Evolutionary conservation across 2,888 invertebrate genomes (phyloP), one percentile per base, ranked within the genome.

Genomic region (Melieria omissa): DNA sequence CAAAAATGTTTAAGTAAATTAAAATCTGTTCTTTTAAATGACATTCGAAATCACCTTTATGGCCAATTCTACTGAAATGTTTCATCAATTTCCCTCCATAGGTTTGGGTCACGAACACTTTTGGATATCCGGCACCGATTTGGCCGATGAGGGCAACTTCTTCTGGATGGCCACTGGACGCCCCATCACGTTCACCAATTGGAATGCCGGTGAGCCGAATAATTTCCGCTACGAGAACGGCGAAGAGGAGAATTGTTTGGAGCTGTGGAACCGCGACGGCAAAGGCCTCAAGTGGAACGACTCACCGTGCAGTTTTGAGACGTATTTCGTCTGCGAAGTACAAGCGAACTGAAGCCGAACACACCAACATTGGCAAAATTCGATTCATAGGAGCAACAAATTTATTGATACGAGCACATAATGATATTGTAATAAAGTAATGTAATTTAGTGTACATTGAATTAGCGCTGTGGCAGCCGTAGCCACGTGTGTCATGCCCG

Each of bases 281-380:
- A 96, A 96, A 85, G 96, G 96, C 0, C 88, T 96, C 12, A 95
- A 95, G 84, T 96, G 96, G 96, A 96, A 96, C 87, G 96, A 96
- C 85, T 95, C 95, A 0, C 96, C 96, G 0, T 96, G 96, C 86
- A 95, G 95, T 75, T 96, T 96, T 82, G 95, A 96, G 88, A 96
- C 96, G 2, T 96, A 90, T 88, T 96, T 96, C 87, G 94, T 96
- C 70, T 96, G 96, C 86, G 96, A 96, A 90, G 93, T 95, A 78
- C 91, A 87, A 76, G 82, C 85, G 72, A 85, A 81, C 74, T 81
- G 74, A 75, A 68, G 45, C 67, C 14, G 42, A 61, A n/a, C 29
- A 29, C 29, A 29, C 29, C 29, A 29, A 29, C 29, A 29, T 3
- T 29, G 29, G 29, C 29, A 2, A 29, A 29, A 29, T 29, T 29